Percentiles rank a stretch among this genome's conserved stretches.
phyloP scores from a whole-genome alignment of 2,797 vertebrate genomes.

The Mus caroli region DNA sequence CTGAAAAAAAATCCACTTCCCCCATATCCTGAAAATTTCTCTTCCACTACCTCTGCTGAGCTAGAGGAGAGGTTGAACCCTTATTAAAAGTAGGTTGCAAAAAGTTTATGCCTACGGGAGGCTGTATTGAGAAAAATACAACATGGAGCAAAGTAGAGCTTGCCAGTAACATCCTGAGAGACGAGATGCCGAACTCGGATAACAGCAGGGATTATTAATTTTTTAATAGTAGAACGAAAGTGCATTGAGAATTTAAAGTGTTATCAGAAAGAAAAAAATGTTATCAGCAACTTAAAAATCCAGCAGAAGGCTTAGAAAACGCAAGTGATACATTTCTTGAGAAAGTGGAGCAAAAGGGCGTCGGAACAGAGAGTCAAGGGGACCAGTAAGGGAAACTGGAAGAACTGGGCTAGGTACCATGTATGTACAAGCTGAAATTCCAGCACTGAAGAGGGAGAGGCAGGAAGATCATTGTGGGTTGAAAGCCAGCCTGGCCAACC shows the following conservation, averaged over 20 bases:
- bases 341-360: not conserved
- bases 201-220: not conserved
- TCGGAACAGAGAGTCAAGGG: not conserved
- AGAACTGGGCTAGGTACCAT: not conserved
- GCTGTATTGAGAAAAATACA: slow-evolving; percentile 2
- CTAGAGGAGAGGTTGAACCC: not conserved
- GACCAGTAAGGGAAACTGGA: not conserved
- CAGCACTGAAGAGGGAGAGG: not conserved
- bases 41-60: not conserved
- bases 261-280: slow-evolving; percentile 27
- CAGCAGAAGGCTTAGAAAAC: slow-evolving; percentile 43
- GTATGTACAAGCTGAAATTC: not conserved
- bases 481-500: not conserved
- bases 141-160: slow-evolving; percentile 17
- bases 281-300: slow-evolving; percentile 39
- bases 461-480: not conserved
- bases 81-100: not conserved
- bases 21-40: not conserved
- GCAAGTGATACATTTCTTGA: not conserved
- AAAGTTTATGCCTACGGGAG: not conserved
- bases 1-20: not conserved
- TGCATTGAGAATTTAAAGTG: not conserved
- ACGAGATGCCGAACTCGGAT: not conserved
- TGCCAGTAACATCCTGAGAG: slow-evolving; percentile 27
- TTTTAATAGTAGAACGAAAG: slow-evolving; percentile 1